Percentiles rank a stretch among this genome's conserved stretches.
These are phyloP conservation scores for Megalopta genalis DNA, from an alignment of 1,140 invertebrate species.

Conservation along the genomic window DNA sequence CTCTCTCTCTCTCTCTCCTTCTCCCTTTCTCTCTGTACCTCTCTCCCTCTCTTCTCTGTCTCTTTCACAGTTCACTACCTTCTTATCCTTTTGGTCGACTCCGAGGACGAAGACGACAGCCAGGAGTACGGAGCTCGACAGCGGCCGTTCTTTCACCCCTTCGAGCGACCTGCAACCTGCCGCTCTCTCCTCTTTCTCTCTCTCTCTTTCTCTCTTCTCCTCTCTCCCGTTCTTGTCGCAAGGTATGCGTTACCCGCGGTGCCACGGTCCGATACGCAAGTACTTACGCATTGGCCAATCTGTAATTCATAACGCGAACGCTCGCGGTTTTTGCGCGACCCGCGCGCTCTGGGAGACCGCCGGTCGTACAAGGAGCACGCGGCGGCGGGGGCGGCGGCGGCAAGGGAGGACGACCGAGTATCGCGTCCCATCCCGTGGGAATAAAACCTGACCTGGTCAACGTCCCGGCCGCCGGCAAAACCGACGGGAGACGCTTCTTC, in stretches of 20 bases:
- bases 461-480: constrained; percentile 43
- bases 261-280: constrained; percentile 47
- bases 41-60: no score
- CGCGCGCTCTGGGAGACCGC: constrained; percentile 56
- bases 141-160: constrained; percentile 72
- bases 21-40: constrained; percentile 2
- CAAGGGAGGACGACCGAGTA: not conserved
- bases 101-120: constrained; percentile 62
- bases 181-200: constrained; percentile 45
- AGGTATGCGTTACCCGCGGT: constrained; percentile 63
- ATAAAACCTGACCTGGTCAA: constrained; percentile 73
- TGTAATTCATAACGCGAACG: constrained; percentile 76
- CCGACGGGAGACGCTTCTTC: constrained; percentile 10
- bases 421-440: constrained; percentile 67
- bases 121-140: constrained; percentile 57
- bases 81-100: constrained; percentile 27
- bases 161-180: constrained; percentile 67
- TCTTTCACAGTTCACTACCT: not conserved
- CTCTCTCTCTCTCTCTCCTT: not conserved
- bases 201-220: not conserved
- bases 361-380: constrained; percentile 3
- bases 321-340: constrained; percentile 65
- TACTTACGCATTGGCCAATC: constrained; percentile 71
- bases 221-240: not conserved
- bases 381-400: constrained; percentile 15